phyloP scores from a whole-genome alignment of 2,113 vertebrate species.

The Centropus bengalensis region DNA sequence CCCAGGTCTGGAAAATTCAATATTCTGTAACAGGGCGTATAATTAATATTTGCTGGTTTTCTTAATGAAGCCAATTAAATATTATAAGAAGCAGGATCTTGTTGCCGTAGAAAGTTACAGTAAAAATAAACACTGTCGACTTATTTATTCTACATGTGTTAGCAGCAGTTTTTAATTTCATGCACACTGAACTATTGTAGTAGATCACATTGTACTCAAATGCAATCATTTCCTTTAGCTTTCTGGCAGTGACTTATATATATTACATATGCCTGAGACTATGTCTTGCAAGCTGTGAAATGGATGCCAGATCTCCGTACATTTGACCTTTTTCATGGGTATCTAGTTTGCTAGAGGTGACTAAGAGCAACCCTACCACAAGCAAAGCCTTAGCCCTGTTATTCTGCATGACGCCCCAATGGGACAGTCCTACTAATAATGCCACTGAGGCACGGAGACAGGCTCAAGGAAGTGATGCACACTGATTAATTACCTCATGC shows the following conservation, averaged over 20 bases:
- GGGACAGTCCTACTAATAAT: slow-evolving; percentile 31
- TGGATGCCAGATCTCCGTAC: slow-evolving; percentile 72
- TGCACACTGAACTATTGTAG: slow-evolving; percentile 81
- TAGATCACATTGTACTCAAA: slow-evolving; percentile 82
- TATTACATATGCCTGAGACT: slow-evolving; percentile 80
- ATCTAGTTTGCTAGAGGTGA: slow-evolving; percentile 67
- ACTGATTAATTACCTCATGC: slow-evolving; percentile 57
- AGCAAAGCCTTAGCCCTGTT: slow-evolving; percentile 37
- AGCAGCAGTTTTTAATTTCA: slow-evolving; percentile 83
- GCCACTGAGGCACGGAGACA: neutral
- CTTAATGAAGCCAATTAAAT: slow-evolving; percentile 38
- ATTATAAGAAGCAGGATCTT: slow-evolving; percentile 39
- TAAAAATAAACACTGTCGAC: slow-evolving; percentile 53
- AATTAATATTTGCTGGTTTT: slow-evolving; percentile 48
- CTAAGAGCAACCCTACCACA: slow-evolving; percentile 69
- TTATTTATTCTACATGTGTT: slow-evolving; percentile 63
- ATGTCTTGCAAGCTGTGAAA: slow-evolving; percentile 74
- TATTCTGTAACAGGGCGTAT: neutral
- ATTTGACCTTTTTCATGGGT: slow-evolving; percentile 73
- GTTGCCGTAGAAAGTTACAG: slow-evolving; percentile 37
- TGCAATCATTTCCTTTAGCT: slow-evolving; percentile 85
- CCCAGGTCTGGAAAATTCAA: slow-evolving; percentile 19
- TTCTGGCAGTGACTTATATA: slow-evolving; percentile 74
- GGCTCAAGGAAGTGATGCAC: slow-evolving; percentile 58
- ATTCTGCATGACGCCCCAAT: slow-evolving; percentile 9